phyloP scores from a whole-genome alignment of 2,113 vertebrate species.

The Tapirus terrestris region DNA sequence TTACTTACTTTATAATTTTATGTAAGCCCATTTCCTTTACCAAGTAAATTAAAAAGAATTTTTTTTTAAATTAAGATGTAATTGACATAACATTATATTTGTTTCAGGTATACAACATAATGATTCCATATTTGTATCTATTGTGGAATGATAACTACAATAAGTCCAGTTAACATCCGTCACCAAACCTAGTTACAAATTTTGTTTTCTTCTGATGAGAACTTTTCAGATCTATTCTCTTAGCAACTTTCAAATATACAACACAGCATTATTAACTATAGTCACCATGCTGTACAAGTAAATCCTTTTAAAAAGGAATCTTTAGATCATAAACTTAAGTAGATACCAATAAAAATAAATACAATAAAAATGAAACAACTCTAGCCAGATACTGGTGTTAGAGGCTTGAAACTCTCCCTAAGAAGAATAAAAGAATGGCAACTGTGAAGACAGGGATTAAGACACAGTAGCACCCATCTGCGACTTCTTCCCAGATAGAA shows the following conservation, averaged over 20 bases:
- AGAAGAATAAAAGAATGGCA: background rate
- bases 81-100: background rate
- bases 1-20: constrained; percentile 16
- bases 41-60: background rate
- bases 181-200: background rate
- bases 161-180: background rate
- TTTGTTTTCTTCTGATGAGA: background rate
- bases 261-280: background rate
- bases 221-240: background rate
- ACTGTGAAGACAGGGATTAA: background rate
- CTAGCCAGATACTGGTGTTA: background rate
- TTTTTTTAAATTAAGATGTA: background rate
- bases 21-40: background rate
- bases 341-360: constrained; percentile 7
- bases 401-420: background rate
- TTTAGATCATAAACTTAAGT: constrained; percentile 28
- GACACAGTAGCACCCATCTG: background rate
- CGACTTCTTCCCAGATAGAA: background rate
- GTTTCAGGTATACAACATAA: background rate
- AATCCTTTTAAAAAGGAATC: constrained; percentile 9
- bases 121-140: background rate
- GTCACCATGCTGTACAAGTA: background rate
- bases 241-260: background rate
- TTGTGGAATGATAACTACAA: background rate
- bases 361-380: constrained; percentile 25